Evolutionary conservation across 2,888 invertebrate genomes (phyloP), one percentile per base, ranked within the genome.

Genomic region (Drosophila prolongata): DNA sequence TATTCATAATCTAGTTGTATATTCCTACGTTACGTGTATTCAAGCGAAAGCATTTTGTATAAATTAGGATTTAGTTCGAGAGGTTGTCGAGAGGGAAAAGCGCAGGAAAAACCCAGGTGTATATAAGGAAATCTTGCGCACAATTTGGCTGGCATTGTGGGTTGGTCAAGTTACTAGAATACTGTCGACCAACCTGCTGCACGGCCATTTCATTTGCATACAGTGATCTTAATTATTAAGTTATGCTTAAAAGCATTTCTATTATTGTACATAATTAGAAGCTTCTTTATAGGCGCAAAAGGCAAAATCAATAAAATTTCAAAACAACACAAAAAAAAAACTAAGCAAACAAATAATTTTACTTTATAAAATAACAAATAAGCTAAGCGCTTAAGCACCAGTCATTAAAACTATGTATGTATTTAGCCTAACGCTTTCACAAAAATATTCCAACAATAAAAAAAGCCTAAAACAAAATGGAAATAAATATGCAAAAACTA

Each of bases 181-280:
- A 16, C 19, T 19, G 14, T 34, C 5, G 16, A 35, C 47, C 58
- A 27, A 13, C 30, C 57, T 11, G 16, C 16, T 37, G 35, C 43
- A 35, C 40, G 56, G 61, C 64, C 57, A 57, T 71, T 79, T 77
- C 42, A 76, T 80, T 80, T 73, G 82, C 84, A 88, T 89, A 89
- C 91, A 90, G 90, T 90, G 91, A 90, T 90, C 87, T 90, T 82
- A 89, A 74, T 61, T 71, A 64, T 87, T 90, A 90, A 89, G 90
- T 89, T 87, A 69, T 76, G 74, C 73, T 62, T 76, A 62, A 64
- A 46, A 40, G 47, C 14, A 49, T 44, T 69, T 75, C 42, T 62
- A 76, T 79, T 67, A 52, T 16, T 77, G 79, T 77, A 86, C 47
- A 86, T 81, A 87, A 43, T 78, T 72, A 73, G 69, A 47, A 56